phyloP scores from a whole-genome alignment of 2,888 invertebrate genomes.

The Orchestes rusci region DNA sequence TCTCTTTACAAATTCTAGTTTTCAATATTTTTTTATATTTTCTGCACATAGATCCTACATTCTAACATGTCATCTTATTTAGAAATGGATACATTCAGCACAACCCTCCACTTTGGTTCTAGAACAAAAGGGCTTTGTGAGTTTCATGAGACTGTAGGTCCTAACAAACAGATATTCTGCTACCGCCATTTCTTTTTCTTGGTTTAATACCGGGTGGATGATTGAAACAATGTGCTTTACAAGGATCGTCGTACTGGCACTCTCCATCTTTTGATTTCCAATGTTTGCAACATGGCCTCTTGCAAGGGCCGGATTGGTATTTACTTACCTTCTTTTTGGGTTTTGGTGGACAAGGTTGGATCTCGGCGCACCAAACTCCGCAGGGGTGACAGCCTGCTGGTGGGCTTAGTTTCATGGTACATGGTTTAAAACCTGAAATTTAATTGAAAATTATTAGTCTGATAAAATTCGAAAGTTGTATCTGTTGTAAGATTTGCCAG shows the following conservation, averaged over 20 bases:
- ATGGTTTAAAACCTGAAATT: slow-evolving; percentile 38
- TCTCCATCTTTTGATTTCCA: slow-evolving; percentile 39
- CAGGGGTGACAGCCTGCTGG: slow-evolving; percentile 38
- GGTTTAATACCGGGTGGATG: slow-evolving; percentile 36
- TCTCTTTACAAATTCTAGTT: too few relatives aligned
- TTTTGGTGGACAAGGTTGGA: slow-evolving; percentile 39
- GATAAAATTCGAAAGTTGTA: too few relatives aligned
- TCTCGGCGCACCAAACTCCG: slow-evolving; percentile 38
- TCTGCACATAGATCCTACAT: too few relatives aligned
- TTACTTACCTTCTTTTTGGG: slow-evolving; percentile 30
- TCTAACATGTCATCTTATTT: too few relatives aligned
- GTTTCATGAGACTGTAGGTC: too few relatives aligned
- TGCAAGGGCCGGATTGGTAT: slow-evolving; percentile 34
- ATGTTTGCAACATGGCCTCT: slow-evolving; percentile 40
- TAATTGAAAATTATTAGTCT: too few relatives aligned
- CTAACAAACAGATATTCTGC: neutral
- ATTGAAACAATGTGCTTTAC: slow-evolving; percentile 41
- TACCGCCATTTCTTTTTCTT: slow-evolving; percentile 14
- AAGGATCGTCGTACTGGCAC: slow-evolving; percentile 39
- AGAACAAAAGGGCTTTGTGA: too few relatives aligned
- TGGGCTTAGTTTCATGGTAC: slow-evolving; percentile 37
- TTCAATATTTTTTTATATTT: too few relatives aligned
- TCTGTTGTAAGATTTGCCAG: too few relatives aligned
- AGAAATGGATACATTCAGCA: too few relatives aligned
- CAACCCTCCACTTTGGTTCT: too few relatives aligned